A percentile compares a stretch with the other conserved stretches of the same genome.
phyloP scores from a whole-genome alignment of 2,797 vertebrate species.

The Cirrhinus mrigala region DNA sequence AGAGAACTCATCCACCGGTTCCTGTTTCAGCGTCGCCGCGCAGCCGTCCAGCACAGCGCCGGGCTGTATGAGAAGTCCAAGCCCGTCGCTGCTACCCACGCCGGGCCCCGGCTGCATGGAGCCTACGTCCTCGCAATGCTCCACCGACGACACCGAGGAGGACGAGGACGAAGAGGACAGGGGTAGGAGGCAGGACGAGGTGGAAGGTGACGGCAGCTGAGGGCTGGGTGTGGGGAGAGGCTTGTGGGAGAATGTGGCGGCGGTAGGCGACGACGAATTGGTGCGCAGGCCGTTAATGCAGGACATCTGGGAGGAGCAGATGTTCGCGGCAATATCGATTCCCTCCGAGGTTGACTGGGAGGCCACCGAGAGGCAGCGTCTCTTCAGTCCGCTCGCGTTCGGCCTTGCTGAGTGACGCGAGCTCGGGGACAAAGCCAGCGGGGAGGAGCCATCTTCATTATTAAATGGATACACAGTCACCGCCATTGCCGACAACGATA shows the following conservation, averaged over 20 bases:
- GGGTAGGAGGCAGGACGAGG: constrained; percentile 69
- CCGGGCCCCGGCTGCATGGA: constrained; percentile 81
- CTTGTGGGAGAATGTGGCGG: constrained; percentile 68
- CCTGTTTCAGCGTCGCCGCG: constrained; percentile 84
- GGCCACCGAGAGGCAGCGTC: constrained; percentile 82
- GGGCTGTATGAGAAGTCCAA: constrained; percentile 79
- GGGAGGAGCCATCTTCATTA: constrained; percentile 90
- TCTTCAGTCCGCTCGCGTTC: constrained; percentile 84
- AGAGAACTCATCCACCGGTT: constrained; percentile 90
- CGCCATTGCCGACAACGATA: constrained; percentile 73
- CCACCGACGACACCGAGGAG: constrained; percentile 80
- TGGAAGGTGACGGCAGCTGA: constrained; percentile 84
- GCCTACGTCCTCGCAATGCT: constrained; percentile 82
- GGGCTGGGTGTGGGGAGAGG: constrained; percentile 71
- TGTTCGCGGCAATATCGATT: constrained; percentile 86
- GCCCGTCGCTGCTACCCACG: constrained; percentile 76
- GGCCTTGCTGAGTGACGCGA: constrained; percentile 85
- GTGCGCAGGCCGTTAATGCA: constrained; percentile 87
- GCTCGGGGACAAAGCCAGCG: constrained; percentile 83
- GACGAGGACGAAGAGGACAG: constrained; percentile 79
- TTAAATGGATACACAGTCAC: constrained; percentile 90
- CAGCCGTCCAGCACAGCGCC: constrained; percentile 73
- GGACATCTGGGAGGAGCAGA: constrained; percentile 90
- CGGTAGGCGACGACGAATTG: constrained; percentile 80
- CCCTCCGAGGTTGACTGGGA: constrained; percentile 70